A percentile compares a stretch with the other conserved stretches of the same genome.
phyloP scores from a whole-genome alignment of 2,888 invertebrate species.

The Agrilus biguttatus region DNA sequence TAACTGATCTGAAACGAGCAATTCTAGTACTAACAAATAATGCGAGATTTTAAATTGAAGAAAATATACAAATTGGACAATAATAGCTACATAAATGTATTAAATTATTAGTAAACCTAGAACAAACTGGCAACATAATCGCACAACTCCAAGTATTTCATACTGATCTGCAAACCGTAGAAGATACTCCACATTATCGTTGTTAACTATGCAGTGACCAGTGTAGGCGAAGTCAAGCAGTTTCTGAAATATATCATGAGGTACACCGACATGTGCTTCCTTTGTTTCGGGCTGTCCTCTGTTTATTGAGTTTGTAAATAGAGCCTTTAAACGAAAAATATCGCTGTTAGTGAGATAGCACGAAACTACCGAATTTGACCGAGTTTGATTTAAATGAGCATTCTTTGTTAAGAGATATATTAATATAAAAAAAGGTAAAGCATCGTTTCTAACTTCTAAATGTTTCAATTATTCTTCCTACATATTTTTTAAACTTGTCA shows the following conservation, averaged over 20 bases:
- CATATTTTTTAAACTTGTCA: too few species aligned
- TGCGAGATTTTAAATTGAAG: background rate
- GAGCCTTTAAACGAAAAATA: slow-evolving; percentile 28
- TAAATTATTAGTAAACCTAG: slow-evolving; percentile 19
- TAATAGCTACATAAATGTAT: background rate
- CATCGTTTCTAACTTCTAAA: too few species aligned
- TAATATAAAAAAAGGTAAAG: too few species aligned
- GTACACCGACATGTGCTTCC: slow-evolving; percentile 44
- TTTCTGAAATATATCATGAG: slow-evolving; percentile 43
- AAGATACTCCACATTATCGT: slow-evolving; percentile 53
- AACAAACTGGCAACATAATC: slow-evolving; percentile 53
- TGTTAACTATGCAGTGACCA: slow-evolving; percentile 46
- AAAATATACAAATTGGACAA: background rate
- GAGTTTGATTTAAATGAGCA: too few species aligned
- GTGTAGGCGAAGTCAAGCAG: slow-evolving; percentile 67
- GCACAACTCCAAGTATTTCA: slow-evolving; percentile 56
- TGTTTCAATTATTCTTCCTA: too few species aligned
- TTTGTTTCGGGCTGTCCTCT: slow-evolving; percentile 44
- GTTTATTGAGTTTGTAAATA: slow-evolving; percentile 54
- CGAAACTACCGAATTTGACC: too few species aligned
- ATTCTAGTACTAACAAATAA: background rate
- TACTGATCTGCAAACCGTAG: slow-evolving; percentile 58
- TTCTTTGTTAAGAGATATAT: too few species aligned
- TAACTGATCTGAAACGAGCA: slow-evolving; percentile 33
- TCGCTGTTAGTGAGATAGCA: too few species aligned